Evolutionary conservation across 2,113 vertebrate species (phyloP), one percentile per base, ranked within the genome.

Genomic region (Dinomys branickii): DNA sequence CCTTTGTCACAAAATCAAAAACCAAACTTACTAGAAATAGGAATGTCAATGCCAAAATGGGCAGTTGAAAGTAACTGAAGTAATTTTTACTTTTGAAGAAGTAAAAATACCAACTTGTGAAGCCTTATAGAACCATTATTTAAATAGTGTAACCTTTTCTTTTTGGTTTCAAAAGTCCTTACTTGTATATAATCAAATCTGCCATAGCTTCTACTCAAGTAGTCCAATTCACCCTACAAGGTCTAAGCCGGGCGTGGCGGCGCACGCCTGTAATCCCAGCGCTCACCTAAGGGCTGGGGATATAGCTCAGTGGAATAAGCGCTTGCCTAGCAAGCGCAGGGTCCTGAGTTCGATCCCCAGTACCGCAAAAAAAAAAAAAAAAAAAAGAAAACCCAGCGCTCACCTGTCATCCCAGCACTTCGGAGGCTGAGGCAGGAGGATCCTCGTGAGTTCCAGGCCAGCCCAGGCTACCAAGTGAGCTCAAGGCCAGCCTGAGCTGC

Each of bases 151-250:
- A 59, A 59, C 67, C 24, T 83, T 59, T 91, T 54, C 65, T 54
- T 26, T 93, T 88, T 78, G 33, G 77, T 77, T 87, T 85, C 26
- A 63, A 80, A 92, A 92, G 88, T 54, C 81, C 83, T 84, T 95
- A 71, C 52, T 67, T 56, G 4, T 16, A 81, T 38, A 11, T 88
- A 85, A 93, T 69, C 69, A 88, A 94, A 84, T 65, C 50, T 80
- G 65, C 77, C 44, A 93, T 47, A 83, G 16, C n/a, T 56, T 59
- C 83, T 65, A 93, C 28, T 90, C 65, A 44, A 81, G 83, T 47
- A 90, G 63, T 56, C 63, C 59, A 91, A 77, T 54, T n/a, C 24
- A 85, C 17, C 30, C 16, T 3, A 20, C 14, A 19, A 22, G 14
- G 41, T 17, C 35, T 13, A 87, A 50, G 47, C 47, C 47, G 9